These are phyloP conservation scores for Lottia gigantea DNA, from an alignment of 2,888 invertebrate species.

Conservation along the genomic window DNA sequence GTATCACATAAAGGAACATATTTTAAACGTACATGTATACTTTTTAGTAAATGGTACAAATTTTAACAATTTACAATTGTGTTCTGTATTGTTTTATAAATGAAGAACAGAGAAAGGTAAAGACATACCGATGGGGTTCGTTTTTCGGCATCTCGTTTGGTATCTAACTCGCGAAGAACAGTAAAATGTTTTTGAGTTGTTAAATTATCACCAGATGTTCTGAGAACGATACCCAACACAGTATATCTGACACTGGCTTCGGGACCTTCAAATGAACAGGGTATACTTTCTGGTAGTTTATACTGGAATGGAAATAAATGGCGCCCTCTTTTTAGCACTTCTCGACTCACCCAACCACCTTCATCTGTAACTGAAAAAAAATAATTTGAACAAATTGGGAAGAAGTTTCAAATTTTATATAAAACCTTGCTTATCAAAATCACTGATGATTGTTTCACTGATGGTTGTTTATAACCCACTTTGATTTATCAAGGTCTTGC, in stretches of 20 bases:
- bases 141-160: constrained; percentile 37
- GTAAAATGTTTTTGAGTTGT: constrained; percentile 52
- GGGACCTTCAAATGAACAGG: constrained; percentile 61
- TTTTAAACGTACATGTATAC: too few relatives aligned
- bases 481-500: too few relatives aligned
- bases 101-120: background rate
- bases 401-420: too few relatives aligned
- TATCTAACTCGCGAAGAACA: constrained; percentile 54
- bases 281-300: constrained; percentile 57
- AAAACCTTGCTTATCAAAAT: too few relatives aligned
- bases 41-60: too few relatives aligned
- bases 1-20: too few relatives aligned
- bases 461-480: too few relatives aligned
- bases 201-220: constrained; percentile 55
- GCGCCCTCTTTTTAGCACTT: constrained; percentile 56
- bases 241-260: constrained; percentile 59
- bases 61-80: too few relatives aligned
- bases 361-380: constrained; percentile 48
- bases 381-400: too few relatives aligned
- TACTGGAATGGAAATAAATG: constrained; percentile 64
- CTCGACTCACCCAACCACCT: constrained; percentile 58
- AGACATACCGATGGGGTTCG: constrained; percentile 34
- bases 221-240: constrained; percentile 55
- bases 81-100: too few relatives aligned
- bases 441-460: too few relatives aligned